A percentile compares a stretch with the other conserved stretches of the same genome.
Conservation (phyloP, 2,888 invertebrate genomes). For the Coenonympha glycerion region DNA sequence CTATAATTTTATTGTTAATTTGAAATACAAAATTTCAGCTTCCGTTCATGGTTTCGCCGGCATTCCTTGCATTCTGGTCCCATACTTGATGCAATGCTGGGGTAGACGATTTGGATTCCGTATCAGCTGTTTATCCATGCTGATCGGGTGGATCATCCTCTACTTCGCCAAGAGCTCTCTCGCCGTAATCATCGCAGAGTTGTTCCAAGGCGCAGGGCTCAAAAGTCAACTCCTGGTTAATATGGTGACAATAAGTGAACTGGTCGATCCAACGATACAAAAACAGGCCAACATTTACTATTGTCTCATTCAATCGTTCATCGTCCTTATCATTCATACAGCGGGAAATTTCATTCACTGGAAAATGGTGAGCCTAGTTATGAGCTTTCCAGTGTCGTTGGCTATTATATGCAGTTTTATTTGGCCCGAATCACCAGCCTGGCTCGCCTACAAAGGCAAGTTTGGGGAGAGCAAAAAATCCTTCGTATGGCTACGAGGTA, state of each 20-base stretch:
- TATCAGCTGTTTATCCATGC: slow-evolving; percentile 11
- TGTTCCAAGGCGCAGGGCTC: slow-evolving; percentile 20
- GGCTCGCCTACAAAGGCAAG: slow-evolving; percentile 29
- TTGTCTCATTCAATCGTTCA: slow-evolving; percentile 27
- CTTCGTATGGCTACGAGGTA: slow-evolving; percentile 26
- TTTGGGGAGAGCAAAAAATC: slow-evolving; percentile 30
- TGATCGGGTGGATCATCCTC: slow-evolving; percentile 20
- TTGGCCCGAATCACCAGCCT: slow-evolving; percentile 33
- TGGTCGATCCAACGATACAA: slow-evolving; percentile 28
- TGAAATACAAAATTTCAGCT: too few relatives aligned
- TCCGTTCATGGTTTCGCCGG: slow-evolving; percentile 26
- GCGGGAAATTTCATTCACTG: slow-evolving; percentile 29
- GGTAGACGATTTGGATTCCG: slow-evolving; percentile 27
- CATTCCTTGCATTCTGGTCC: slow-evolving; percentile 26
- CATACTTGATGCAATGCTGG: slow-evolving; percentile 19
- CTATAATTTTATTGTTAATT: too few relatives aligned
- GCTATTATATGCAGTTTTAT: slow-evolving; percentile 19
- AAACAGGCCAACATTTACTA: slow-evolving; percentile 28
- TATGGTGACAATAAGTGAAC: slow-evolving; percentile 19
- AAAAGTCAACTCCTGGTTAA: slow-evolving; percentile 19
- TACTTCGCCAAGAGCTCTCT: slow-evolving; percentile 17
- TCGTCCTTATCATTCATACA: slow-evolving; percentile 28
- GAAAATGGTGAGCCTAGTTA: slow-evolving; percentile 27
- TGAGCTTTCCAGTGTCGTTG: slow-evolving; percentile 21
- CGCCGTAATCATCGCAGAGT: slow-evolving; percentile 19